Evolutionary conservation across 2,888 invertebrate species (phyloP).

Genomic region (Hypena proboscidalis): DNA sequence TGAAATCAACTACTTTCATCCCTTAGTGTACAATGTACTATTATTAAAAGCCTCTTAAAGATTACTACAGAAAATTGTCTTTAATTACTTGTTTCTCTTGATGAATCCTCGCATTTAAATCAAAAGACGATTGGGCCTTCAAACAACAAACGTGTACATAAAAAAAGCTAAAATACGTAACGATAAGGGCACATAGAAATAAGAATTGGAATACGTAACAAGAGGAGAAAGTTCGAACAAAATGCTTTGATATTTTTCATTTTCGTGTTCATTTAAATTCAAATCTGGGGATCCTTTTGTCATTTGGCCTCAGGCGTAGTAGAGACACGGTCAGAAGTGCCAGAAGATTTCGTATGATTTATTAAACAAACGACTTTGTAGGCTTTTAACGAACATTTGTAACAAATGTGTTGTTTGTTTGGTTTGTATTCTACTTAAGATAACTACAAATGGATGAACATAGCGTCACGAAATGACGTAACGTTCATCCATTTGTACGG

Average conservation of each 20-base stretch:
- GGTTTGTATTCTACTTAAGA: too few species aligned
- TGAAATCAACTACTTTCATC: too few species aligned
- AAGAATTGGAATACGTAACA: slow-evolving; percentile 35
- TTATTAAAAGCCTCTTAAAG: too few species aligned
- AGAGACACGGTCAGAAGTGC: slow-evolving; percentile 4
- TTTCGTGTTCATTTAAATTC: slow-evolving; percentile 44
- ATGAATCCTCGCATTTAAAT: too few species aligned
- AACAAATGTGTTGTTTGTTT: not conserved
- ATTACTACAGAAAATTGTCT: too few species aligned
- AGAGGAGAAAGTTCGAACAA: slow-evolving; percentile 14
- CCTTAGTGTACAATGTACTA: too few species aligned
- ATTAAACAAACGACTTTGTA: not conserved
- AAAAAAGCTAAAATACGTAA: slow-evolving; percentile 16
- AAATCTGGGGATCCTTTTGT: slow-evolving; percentile 41
- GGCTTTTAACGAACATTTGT: not conserved
- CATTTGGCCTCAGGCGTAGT: slow-evolving; percentile 23
- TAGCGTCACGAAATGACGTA: too few species aligned
- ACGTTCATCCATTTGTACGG: too few species aligned
- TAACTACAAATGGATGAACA: too few species aligned
- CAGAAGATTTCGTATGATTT: not conserved
- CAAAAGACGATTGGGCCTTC: too few species aligned
- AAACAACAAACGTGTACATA: too few species aligned
- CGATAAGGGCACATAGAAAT: slow-evolving; percentile 17
- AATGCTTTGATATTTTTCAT: slow-evolving; percentile 41
- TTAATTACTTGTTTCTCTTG: too few species aligned